Base-by-base conservation (phyloP, 1,140 invertebrate species). In the Drosophila ercepeae region DNA sequence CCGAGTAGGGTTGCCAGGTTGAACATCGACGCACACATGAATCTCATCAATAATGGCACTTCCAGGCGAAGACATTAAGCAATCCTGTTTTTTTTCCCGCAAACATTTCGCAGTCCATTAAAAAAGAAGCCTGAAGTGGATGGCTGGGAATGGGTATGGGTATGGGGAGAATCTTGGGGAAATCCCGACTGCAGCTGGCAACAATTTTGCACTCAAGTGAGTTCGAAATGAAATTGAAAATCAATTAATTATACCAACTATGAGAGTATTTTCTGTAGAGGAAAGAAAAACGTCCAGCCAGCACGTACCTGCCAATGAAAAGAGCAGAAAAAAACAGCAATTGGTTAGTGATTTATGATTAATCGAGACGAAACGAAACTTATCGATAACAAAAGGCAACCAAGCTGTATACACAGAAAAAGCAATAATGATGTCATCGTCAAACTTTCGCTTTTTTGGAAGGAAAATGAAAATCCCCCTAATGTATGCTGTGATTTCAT, bases 381-480 rank as follows among this genome's bases (percentile, higher is more conserved):
- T 34, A 53, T 14, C 25, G 13, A 63, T 49, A 57, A 54, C 4
- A 49, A 58, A 49, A 21, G 29, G 9, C 21, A n/a, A n/a, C n/a
- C n/a, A 19, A 44, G 27, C 50, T 61, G 34, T 25, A 50, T 49
- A 69, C 60, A 69, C 60, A 58, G 11, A 44, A 45, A 55, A 71
- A 64, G 55, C 54, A 52, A 18, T 49, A 68, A 71, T 84, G 81
- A 84, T 86, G 81, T 84, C 81, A 84, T 76, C 76, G 67, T 75
- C 59, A 68, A 84, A 88, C 81, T 84, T 84, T 84, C 82, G 68
- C 67, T 84, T n/a, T 16, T 11, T 29, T n/a, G 32, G 11, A 11
- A 11, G 14, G 18, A 19, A 9, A n/a, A 19, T 52, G 39, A 21
- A 21, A 21, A 21, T 21, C 50, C 42, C 75, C 72, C 57, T 73